Percentiles rank a stretch among this genome's conserved stretches.
Evolutionary conservation across 2,113 vertebrate species (phyloP).

Genomic region (Lampris megalopsis): DNA sequence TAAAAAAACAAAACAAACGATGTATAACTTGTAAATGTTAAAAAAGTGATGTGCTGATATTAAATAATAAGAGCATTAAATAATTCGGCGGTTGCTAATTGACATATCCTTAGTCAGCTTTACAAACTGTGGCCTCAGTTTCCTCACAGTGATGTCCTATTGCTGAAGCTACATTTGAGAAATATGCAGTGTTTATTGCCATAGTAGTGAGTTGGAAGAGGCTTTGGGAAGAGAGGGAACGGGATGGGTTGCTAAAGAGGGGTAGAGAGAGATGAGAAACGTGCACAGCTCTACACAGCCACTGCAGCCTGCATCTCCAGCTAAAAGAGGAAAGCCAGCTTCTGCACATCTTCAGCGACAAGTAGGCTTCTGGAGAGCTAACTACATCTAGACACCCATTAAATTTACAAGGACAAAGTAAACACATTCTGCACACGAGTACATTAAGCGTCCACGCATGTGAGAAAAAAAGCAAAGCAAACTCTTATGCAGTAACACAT

Average conservation of each 20-base stretch:
- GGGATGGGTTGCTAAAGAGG: conserved; percentile 47
- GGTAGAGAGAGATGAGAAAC: conserved; percentile 53
- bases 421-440: conserved; percentile 3
- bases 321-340: conserved; percentile 76
- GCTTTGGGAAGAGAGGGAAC: conserved; percentile 45
- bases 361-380: conserved; percentile 25
- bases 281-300: conserved; percentile 73
- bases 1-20: neutral
- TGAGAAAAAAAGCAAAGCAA: conserved; percentile 59
- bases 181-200: conserved; percentile 54
- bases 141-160: conserved; percentile 44
- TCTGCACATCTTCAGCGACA: conserved; percentile 63
- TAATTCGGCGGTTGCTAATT: neutral
- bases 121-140: conserved; percentile 43
- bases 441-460: conserved; percentile 6
- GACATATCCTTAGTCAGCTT: conserved; percentile 31
- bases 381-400: conserved; percentile 42
- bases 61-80: neutral
- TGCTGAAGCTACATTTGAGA: conserved; percentile 45
- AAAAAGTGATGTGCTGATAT: neutral
- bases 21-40: neutral
- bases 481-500: conserved; percentile 44
- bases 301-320: conserved; percentile 72
- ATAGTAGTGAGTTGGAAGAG: conserved; percentile 32
- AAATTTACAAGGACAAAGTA: conserved; percentile 28